These are phyloP conservation scores for Carassius auratus DNA, from an alignment of 2,113 vertebrate species.

Conservation along the genomic window DNA sequence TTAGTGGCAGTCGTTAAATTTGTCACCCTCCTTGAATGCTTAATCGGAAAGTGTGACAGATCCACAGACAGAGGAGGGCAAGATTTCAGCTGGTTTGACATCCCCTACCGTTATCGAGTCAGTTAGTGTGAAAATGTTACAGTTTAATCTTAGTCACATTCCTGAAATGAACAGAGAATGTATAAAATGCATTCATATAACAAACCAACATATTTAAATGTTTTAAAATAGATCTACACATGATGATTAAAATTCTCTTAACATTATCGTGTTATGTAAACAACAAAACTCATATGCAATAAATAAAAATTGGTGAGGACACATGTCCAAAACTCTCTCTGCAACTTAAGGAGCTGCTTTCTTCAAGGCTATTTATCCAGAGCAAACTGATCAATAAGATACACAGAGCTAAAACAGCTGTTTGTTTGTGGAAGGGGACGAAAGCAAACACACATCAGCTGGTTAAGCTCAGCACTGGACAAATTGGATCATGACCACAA, in stretches of 20 bases:
- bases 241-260: not conserved
- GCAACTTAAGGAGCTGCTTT: not conserved
- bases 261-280: not conserved
- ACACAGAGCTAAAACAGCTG: slow-evolving; percentile 21
- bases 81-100: slow-evolving; percentile 22
- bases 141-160: not conserved
- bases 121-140: slow-evolving; percentile 3
- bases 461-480: slow-evolving; percentile 22
- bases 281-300: not conserved
- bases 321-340: not conserved
- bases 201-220: not conserved
- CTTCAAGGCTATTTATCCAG: not conserved
- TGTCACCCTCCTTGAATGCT: slow-evolving; percentile 1
- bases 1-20: slow-evolving; percentile 25
- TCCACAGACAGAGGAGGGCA: slow-evolving; percentile 7
- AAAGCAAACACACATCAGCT: slow-evolving; percentile 18
- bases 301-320: not conserved
- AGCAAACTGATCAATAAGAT: slow-evolving; percentile 31
- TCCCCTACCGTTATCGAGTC: not conserved
- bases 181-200: not conserved
- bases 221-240: not conserved
- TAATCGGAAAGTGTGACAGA: not conserved
- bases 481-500: slow-evolving; percentile 39
- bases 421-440: not conserved
- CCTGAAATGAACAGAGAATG: not conserved